Base-by-base conservation (phyloP, 2,888 invertebrate species). In the Nematopogon swammerdamellus region DNA sequence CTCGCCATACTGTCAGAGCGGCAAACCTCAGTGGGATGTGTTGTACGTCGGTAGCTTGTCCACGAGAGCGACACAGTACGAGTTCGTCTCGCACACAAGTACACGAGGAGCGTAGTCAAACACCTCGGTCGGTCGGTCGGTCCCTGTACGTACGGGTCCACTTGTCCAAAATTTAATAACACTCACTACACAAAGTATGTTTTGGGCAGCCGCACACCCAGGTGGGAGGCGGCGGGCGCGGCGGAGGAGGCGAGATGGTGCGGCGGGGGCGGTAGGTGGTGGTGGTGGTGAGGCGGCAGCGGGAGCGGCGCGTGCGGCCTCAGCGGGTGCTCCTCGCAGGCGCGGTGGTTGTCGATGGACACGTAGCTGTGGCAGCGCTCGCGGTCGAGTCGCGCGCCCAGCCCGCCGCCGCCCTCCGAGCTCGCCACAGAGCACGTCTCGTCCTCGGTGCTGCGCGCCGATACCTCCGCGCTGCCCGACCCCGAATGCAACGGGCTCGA, bases 401-500 rank as follows among this genome's bases (percentile, higher is more conserved):
- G n/a, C 52, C 79, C 80, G 30, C 76, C 75, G 18, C 83, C 80
- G 56, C 83, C 83, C 53, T 84, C 84, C 57, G 79, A 79, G 58
- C 79, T 79, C 45, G 77, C 79, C 55, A 79, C 76, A 4, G 83
- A 84, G 55, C 84, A 83, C 51, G 83, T 84, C 69, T 84, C 84
- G 63, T 84, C 84, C 67, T 84, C 84, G 48, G 84, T 84, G 53
- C 84, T 80, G 51, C 83, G 72, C 18, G 80, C 84, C 8, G 84
- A 84, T 54, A 84, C 84, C 68, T 85, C 85, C 45, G 85, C 85
- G 56, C 79, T 79, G 5, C 76, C 73, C 55, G 85, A 85, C 6
- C 76, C 72, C 55, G 85, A 85, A 60, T 85, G 85, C 68, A 85
- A 80, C 43, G 85, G 85, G 56, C 85, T 85, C 46, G 85, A 83